These are phyloP conservation scores for Prorops nasuta DNA, from an alignment of 1,140 invertebrate species.

Conservation along the genomic window DNA sequence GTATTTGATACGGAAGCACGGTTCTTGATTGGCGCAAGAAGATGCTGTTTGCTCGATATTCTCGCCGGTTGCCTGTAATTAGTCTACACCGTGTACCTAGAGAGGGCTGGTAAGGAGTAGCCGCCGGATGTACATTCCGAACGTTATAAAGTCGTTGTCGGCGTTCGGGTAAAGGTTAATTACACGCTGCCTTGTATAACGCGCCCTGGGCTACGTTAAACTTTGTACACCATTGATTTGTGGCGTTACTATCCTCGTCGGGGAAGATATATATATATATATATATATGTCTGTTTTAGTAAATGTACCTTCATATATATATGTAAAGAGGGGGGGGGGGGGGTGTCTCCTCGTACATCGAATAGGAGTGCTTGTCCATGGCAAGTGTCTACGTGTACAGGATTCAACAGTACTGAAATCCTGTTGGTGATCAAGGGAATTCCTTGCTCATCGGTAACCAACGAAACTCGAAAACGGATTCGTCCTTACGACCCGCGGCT, in stretches of 20 bases:
- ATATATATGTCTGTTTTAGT: not conserved
- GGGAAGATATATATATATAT: constrained; percentile 21
- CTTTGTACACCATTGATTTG: constrained; percentile 48
- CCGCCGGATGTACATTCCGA: constrained; percentile 29
- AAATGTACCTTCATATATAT: not conserved
- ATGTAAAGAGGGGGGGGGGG: not conserved
- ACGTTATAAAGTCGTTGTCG: constrained; percentile 40
- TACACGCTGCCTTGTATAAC: constrained; percentile 39
- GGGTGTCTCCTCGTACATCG: not conserved
- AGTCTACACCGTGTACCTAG: constrained; percentile 5
- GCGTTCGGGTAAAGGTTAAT: constrained; percentile 38
- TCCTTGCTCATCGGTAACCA: constrained; percentile 30
- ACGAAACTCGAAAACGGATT: constrained; percentile 39
- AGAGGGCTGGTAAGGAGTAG: constrained; percentile 8
- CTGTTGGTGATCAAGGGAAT: constrained; percentile 34
- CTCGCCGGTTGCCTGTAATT: constrained; percentile 19
- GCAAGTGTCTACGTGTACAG: not conserved
- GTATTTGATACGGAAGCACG: constrained; percentile 7
- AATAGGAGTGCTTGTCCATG: constrained; percentile 1
- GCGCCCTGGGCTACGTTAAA: constrained; percentile 35
- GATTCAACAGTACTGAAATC: constrained; percentile 6
- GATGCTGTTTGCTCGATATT: constrained; percentile 13
- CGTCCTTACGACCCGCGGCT: constrained; percentile 35
- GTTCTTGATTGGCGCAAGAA: constrained; percentile 12
- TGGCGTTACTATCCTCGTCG: constrained; percentile 24